These are phyloP conservation scores for Campylomormyrus numenius DNA, from an alignment of 2,113 vertebrate species.

Conservation along the genomic window DNA sequence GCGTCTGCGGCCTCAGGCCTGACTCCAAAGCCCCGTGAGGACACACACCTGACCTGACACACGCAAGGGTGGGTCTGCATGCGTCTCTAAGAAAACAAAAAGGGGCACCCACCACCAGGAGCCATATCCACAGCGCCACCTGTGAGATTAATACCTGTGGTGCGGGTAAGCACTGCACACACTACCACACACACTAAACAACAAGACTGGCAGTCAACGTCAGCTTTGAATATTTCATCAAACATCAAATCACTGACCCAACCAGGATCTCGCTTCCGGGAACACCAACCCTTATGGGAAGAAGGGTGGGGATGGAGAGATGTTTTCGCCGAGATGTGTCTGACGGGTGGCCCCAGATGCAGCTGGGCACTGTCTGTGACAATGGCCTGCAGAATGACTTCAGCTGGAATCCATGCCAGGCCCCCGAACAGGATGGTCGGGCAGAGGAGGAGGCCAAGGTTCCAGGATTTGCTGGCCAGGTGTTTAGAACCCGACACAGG, in stretches of 20 bases:
- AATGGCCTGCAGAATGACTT: neutral
- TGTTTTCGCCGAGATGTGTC: neutral
- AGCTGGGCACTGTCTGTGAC: neutral
- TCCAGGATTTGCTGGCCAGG: neutral
- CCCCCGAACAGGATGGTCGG: neutral
- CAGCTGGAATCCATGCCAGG: neutral
- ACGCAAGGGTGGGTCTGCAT: neutral
- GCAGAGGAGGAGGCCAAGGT: neutral
- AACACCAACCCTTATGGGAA: neutral
- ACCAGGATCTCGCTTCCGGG: neutral
- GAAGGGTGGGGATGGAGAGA: neutral
- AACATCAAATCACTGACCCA: neutral
- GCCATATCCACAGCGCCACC: neutral
- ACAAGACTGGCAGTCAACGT: neutral
- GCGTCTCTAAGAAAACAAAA: neutral
- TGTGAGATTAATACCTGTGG: neutral
- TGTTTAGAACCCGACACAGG: neutral
- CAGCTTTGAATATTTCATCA: neutral
- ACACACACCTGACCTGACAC: neutral
- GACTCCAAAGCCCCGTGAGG: neutral
- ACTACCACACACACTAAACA: neutral
- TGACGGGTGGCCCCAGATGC: neutral
- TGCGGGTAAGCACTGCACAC: neutral
- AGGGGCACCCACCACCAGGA: neutral
- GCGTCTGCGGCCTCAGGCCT: neutral